Evolutionary conservation across 2,888 invertebrate species (phyloP), one percentile per base, ranked within the genome.

Genomic region (Ormyrus labotus): DNA sequence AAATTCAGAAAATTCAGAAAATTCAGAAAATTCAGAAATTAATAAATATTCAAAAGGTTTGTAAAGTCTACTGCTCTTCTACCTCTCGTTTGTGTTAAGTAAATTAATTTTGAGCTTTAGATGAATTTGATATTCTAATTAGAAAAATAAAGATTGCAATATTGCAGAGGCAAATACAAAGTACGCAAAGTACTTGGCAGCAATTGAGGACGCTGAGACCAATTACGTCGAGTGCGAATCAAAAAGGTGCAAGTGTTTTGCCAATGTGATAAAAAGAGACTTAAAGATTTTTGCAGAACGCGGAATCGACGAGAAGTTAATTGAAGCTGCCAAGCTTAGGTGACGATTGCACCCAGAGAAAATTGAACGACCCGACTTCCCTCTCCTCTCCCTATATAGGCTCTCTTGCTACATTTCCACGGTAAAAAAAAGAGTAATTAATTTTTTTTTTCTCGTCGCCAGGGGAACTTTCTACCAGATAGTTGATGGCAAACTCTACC

Each of bases 391-490:
- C 53, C 5, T 47, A 4, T 34, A 34, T 5, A 10, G 19, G 5
- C 57, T 55, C 47, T 53, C 7, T n/a, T 64, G 45, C 55, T 10
- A 6, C 51, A 10, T 60, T 65, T 65, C 8, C 13, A n/a, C 11
- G n/a, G 53, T 48, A 50, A 58, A 6, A 47, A 9, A 50, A n/a
- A n/a, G 5, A 10, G 6, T 13, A 73, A 80, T 80, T 78, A 7
- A 76, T 60, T 60, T 77, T 81, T 83, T 83, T 87, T 55, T 58
- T 71, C 10, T 13, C 7, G 8, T 47, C 34, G 19, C 55, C 85
- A 94, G 93, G 85, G 96, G 96, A 2, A 94, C 94, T 0, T 93
- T 94, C 82, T 98, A 98, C 88, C 96, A 98, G 92, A 95, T 99
- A 83, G 94, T 97, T 81, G 91, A 95, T 86, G 94, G 96, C 70